Base-by-base conservation (phyloP, 1,140 invertebrate genomes). In the Ceratina australensis region DNA sequence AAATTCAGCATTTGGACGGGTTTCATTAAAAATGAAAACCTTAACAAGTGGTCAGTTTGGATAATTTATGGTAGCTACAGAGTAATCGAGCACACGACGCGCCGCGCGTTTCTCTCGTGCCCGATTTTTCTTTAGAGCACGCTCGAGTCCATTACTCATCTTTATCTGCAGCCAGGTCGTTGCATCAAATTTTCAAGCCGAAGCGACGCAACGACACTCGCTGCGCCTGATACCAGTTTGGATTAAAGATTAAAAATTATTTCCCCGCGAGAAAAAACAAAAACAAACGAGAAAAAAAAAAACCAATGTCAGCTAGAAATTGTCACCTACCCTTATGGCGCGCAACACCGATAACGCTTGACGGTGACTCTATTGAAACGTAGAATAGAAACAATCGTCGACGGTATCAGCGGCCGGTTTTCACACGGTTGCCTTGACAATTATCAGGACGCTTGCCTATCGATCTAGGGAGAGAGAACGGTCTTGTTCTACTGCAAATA, bases 391-490 rank as follows among this genome's bases (percentile, higher is more conserved):
- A 57, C 67, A 69, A 20, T 24, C 47, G 26, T 5, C 7, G 28
- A 50, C 26, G 63, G 42, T 78, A 83, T 78, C 80, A 50, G 15
- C 33, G 33, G 28, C 15, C n/a, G 24, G 50, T 68, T 83, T 74
- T 61, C 65, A 81, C 28, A 47, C 42, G 42, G 74, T 82, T 78
- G 74, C 81, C 20, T 74, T 42, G 59, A 81, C 68, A 76, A 72
- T 84, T 82, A 84, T 84, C 80, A 50, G 5, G 33, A 42, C 52
- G 24, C 3, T 20, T 12, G 20, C 15, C 49, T 79, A 84, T 84
- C 77, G 80, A 84, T 84, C 81, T 50, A 12, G 12, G 42, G 33
- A 42, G 33, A 42, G 33, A 42, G 33, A 7, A 42, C 2, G 8
- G 26, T 68, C 66, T 76, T 72, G 72, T 80, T 72, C 59, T 52